These are phyloP conservation scores for Cremastobaeus sp. DNA, from an alignment of 2,888 invertebrate genomes.

Conservation along the genomic window DNA sequence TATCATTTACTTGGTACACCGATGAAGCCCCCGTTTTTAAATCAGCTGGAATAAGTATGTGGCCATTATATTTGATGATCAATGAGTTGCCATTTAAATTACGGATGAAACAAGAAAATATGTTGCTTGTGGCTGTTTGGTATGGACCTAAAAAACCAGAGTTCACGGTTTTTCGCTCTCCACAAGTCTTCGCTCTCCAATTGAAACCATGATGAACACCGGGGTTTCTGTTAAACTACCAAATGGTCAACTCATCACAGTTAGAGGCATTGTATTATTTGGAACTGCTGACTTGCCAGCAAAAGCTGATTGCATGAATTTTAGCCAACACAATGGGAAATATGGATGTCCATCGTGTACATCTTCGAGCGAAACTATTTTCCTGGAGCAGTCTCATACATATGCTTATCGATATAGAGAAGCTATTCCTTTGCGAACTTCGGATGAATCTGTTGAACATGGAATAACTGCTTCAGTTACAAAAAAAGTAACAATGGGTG, in stretches of 20 bases:
- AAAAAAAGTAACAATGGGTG: slow-evolving; percentile 26
- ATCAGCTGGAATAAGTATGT: slow-evolving; percentile 3
- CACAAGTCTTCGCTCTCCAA: not conserved
- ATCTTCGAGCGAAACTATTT: slow-evolving; percentile 34
- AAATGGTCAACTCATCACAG: slow-evolving; percentile 33
- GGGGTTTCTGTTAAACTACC: slow-evolving; percentile 13
- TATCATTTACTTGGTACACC: too few relatives aligned
- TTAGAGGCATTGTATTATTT: too few relatives aligned
- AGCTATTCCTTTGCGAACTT: slow-evolving; percentile 36
- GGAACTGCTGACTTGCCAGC: too few relatives aligned
- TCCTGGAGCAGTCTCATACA: too few relatives aligned
- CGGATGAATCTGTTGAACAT: slow-evolving; percentile 30
- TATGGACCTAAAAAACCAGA: not conserved
- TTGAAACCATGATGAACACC: too few relatives aligned
- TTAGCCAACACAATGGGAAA: slow-evolving; percentile 55
- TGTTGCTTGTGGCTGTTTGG: slow-evolving; percentile 1
- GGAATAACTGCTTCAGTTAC: too few relatives aligned
- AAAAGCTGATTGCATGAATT: slow-evolving; percentile 55
- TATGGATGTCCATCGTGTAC: slow-evolving; percentile 54
- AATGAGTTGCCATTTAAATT: slow-evolving; percentile 15
- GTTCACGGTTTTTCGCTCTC: too few relatives aligned
- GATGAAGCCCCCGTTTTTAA: slow-evolving; percentile 7
- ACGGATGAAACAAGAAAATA: not conserved
- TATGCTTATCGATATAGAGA: slow-evolving; percentile 56
- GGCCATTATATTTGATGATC: slow-evolving; percentile 19